Evolutionary conservation across 2,797 vertebrate species (phyloP), one percentile per base, ranked within the genome.

Genomic region (Rhinophrynus dorsalis): DNA sequence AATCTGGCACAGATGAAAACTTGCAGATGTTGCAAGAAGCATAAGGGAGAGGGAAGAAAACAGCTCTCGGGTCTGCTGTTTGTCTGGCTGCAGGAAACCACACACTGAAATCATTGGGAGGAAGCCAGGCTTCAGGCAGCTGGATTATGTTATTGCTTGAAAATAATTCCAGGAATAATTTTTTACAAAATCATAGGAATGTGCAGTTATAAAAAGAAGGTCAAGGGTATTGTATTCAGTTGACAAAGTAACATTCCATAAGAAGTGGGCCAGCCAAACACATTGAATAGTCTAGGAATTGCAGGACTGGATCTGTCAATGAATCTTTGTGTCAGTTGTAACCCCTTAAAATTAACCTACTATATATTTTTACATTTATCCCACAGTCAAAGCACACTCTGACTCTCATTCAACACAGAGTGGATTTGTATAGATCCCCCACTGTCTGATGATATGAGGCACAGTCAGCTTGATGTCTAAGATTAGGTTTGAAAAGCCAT

Each of bases 61-160:
- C 23, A 23, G 38, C 13, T 33, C 45, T 18, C 8, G 32, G 32
- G 45, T 52, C 69, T 59, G 61, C 13, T 5, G 52, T 65, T 27
- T 59, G 54, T 72, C 69, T 58, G 42, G 27, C 29, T n/a, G 35
- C 32, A 64, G 32, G 60, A 64, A 65, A 50, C 24, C 37, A 4
- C 20, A 50, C 50, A 50, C 32, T 26, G 52, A 72, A 26, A 65
- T 33, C 24, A 2, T 30, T 72, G 54, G 69, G 38, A 15, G 26
- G 13, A 21, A 32, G 45, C 30, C 61, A 40, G 30, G 30, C 44
- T 24, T n/a, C 45, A 4, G 42, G 55, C 61, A 65, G 64, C 61
- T 72, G 61, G 69, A 20, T 59, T 65, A 42, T 65, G 54, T 66
- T 58, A 15, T 57, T 51, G 26, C 56, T 44, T 30, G 51, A 37